Evolutionary conservation across 2,888 invertebrate genomes (phyloP), one percentile per base, ranked within the genome.

Genomic region (Monochamus alternatus): DNA sequence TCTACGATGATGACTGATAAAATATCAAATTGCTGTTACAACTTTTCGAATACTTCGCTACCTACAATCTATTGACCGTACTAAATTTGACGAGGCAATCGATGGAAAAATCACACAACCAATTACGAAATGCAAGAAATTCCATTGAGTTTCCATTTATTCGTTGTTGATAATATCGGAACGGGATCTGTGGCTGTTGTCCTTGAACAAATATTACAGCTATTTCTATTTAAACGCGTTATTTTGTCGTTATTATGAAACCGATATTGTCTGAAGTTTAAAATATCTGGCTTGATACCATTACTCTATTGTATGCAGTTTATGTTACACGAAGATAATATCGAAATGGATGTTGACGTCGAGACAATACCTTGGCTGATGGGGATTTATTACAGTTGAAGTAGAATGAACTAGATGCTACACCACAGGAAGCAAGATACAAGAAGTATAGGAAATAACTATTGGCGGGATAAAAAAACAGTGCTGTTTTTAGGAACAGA

Each of bases 151-250:
- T 77, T 75, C 69, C 60, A 59, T 73, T 70, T 74, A 74, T 74
- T 78, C 64, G 75, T 71, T 72, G 47, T 70, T 71, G 76, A 76
- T 76, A 73, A 44, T 51, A 78, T 78, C 75, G 62, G 72, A 70
- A 65, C 73, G 73, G 66, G 74, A 75, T 69, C 63, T 70, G 67
- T 64, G 55, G 71, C 30, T 22, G 73, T 60, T 76, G 73, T 71
- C 76, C 78, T 78, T 78, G 74, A 67, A 71, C 67, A 76, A 74
- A 75, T 78, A 76, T 76, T 76, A 73, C 69, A 47, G 63, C 68
- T 68, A 63, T 63, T 74, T 62, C 62, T 66, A 68, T 74, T 66
- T 67, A 62, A 67, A 60, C 59, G 60, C 67, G 65, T 73, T 73
- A 67, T 73, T 73, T 67, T 62, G 72, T 72, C 14, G 67, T 62